Percentiles rank a stretch among this genome's conserved stretches.
phyloP scores from a whole-genome alignment of 1,140 invertebrate genomes.

The Gonioctena quinquepunctata region DNA sequence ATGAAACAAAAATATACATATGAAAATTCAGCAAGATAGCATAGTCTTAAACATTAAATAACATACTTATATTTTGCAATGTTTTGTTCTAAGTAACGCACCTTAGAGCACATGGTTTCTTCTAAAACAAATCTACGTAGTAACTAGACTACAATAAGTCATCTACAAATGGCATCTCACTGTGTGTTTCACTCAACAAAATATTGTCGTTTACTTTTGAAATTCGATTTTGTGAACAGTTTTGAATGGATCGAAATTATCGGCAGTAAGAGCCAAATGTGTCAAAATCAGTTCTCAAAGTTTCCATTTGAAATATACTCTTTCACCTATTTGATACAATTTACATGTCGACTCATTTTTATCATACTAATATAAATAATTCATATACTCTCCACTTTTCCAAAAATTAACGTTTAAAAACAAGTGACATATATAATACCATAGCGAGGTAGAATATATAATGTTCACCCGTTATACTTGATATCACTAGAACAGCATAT shows the following conservation, averaged over 20 bases:
- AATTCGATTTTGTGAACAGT: neutral
- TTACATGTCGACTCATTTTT: no score
- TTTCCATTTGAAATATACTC: neutral
- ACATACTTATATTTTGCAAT: slow-evolving; percentile 13
- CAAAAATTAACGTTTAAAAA: no score
- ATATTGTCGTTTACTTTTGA: slow-evolving; percentile 10
- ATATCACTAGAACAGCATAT: no score
- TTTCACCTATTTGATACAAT: neutral
- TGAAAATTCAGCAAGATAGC: neutral
- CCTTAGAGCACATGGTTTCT: slow-evolving; percentile 13
- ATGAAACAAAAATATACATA: neutral
- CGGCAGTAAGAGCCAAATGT: neutral
- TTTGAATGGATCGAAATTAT: neutral
- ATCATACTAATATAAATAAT: no score
- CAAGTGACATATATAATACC: no score
- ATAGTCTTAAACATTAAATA: slow-evolving; percentile 20
- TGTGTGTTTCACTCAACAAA: slow-evolving; percentile 8
- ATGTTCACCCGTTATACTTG: no score
- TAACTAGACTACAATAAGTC: slow-evolving; percentile 8
- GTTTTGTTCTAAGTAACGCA: slow-evolving; percentile 15
- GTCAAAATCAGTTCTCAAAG: neutral
- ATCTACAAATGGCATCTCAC: slow-evolving; percentile 22
- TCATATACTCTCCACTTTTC: no score
- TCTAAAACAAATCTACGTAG: slow-evolving; percentile 16
- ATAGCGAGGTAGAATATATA: no score